phyloP scores from a whole-genome alignment of 2,797 vertebrate species.

The Siniperca scherzeri region DNA sequence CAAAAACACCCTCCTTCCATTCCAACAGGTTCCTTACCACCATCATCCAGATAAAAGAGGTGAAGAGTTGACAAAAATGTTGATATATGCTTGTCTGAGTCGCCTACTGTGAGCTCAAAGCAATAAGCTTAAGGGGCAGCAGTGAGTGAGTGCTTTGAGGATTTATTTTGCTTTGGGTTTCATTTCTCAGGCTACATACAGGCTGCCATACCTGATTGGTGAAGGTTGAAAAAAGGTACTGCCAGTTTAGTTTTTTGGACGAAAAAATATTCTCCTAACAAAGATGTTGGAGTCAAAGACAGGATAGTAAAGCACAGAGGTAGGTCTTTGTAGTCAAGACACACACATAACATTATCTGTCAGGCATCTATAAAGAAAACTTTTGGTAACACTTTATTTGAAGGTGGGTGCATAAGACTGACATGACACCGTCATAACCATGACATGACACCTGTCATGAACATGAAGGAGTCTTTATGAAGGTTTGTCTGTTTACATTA shows the following conservation, averaged over 20 bases:
- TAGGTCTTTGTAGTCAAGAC: not conserved
- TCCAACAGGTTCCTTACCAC: not conserved
- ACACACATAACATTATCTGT: not conserved
- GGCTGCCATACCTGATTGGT: not conserved
- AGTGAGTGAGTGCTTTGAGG: not conserved
- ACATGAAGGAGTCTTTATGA: too few relatives aligned
- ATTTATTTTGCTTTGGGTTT: not conserved
- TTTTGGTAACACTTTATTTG: too few relatives aligned
- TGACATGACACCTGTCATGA: too few relatives aligned
- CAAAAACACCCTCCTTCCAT: too few relatives aligned
- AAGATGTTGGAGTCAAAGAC: not conserved
- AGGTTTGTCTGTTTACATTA: too few relatives aligned
- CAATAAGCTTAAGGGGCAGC: too few relatives aligned
- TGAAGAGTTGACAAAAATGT: not conserved
- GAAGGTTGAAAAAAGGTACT: not conserved
- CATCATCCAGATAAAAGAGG: not conserved
- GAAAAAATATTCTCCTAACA: not conserved
- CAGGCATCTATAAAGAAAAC: not conserved
- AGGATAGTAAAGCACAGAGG: not conserved
- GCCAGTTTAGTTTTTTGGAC: not conserved
- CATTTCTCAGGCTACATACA: too few relatives aligned
- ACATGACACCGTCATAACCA: too few relatives aligned
- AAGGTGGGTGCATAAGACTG: too few relatives aligned
- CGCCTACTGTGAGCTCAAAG: not conserved
- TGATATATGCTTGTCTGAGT: not conserved